Evolutionary conservation across 2,888 invertebrate species (phyloP), one percentile per base, ranked within the genome.

Genomic region (Melipona beecheii): DNA sequence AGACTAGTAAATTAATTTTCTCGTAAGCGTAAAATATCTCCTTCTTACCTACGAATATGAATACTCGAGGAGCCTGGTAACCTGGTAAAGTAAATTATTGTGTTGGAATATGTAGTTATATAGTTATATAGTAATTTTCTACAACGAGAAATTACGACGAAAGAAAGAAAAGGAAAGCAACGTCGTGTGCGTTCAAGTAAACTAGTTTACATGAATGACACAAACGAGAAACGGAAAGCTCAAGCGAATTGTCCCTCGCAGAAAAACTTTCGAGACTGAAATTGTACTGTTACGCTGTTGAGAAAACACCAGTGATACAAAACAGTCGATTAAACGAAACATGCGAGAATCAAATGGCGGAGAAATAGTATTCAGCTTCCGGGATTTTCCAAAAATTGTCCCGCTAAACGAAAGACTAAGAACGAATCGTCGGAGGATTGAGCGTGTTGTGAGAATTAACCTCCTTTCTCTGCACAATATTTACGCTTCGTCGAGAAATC

Each of bases 271-370:
- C 21, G n/a, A 50, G 54, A 43, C 50, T 50, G 3, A 27, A 15
- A 6, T 17, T 2, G 11, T 19, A 17, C 9, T 24, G 24, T 68
- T 68, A 70, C 43, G 65, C 52, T 19, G 21, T 31, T 43, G 66
- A 75, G 24, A 36, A 24, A 65, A 76, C 73, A 49, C 13, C 1
- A 9, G 21, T 36, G 36, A 36, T 21, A 31, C 24, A 27, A 70
- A 58, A 71, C 64, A 52, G 75, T 52, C 64, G 82, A 78, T 75
- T 72, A 75, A 74, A 21, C 71, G 49, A 54, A 49, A 49, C 60
- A 21, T 13, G 49, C 17, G 31, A 17, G 54, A 73, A 60, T 60
- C 27, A 24, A 49, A 36, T 24, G 21, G 2, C 11, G 6, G 15
- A 27, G 5, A 21, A 58, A 65, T 65, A 71, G 13, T 36, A 31